These are phyloP conservation scores for Cyprinodon variegatus DNA, from an alignment of 2,113 vertebrate genomes.

Conservation along the genomic window DNA sequence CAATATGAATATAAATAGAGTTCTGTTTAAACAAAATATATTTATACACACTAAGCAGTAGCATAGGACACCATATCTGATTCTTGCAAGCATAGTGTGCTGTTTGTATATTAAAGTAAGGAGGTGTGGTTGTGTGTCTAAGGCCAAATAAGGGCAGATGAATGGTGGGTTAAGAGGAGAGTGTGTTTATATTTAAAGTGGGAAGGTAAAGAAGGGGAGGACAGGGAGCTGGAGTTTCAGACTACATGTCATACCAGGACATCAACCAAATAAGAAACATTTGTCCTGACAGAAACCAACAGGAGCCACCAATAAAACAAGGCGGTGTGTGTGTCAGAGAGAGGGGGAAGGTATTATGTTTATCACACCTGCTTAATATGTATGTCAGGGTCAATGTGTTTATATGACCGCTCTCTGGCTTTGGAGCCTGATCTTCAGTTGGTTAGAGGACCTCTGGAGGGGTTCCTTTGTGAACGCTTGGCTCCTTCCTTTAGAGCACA, in stretches of 20 bases:
- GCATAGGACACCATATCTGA: background rate
- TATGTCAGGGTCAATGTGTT: constrained; percentile 68
- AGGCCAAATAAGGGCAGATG: constrained; percentile 7
- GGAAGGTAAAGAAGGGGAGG: background rate
- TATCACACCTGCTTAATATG: constrained; percentile 66
- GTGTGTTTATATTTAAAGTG: background rate
- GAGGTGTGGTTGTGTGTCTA: background rate
- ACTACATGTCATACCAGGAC: constrained; percentile 9
- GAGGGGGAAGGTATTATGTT: constrained; percentile 52
- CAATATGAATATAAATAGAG: constrained; percentile 8
- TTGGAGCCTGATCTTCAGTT: constrained; percentile 42
- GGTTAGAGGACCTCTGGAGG: constrained; percentile 64
- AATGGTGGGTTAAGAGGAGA: background rate
- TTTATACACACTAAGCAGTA: constrained; percentile 10
- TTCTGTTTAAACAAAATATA: constrained; percentile 43
- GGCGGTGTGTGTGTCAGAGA: constrained; percentile 15
- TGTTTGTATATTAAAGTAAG: background rate
- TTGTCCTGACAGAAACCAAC: constrained; percentile 53
- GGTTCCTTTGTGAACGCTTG: constrained; percentile 67
- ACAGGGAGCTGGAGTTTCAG: constrained; percentile 25
- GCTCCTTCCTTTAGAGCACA: constrained; percentile 53
- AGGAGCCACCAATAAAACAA: constrained; percentile 44
- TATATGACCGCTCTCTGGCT: constrained; percentile 63
- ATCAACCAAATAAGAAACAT: constrained; percentile 47
- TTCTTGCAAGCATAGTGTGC: background rate